Evolutionary conservation across 2,113 vertebrate species (phyloP).

Genomic region (Tretioscincus oriximinensis): DNA sequence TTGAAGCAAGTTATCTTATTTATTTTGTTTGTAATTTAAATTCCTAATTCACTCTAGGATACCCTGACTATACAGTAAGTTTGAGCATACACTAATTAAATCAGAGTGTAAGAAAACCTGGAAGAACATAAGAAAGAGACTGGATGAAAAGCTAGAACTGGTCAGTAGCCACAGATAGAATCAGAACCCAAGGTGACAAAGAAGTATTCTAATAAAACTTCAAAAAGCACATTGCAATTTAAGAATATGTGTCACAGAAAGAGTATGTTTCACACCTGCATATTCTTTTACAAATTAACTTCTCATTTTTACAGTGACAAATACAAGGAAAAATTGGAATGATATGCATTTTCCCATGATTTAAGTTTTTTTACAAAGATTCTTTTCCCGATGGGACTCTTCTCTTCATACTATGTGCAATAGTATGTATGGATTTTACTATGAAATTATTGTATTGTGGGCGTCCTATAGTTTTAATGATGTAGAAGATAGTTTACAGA

Average conservation of each 20-base stretch:
- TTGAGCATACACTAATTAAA: too few species aligned
- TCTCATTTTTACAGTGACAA: conserved; percentile 33
- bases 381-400: conserved; percentile 65
- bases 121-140: not conserved
- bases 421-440: conserved; percentile 73
- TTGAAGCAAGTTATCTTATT: too few species aligned
- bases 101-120: not conserved
- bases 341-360: conserved; percentile 62
- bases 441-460: conserved; percentile 74
- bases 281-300: conserved; percentile 17
- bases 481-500: conserved; percentile 76
- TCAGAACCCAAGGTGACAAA: not conserved
- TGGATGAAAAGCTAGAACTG: not conserved
- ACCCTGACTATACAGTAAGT: too few species aligned
- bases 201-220: not conserved
- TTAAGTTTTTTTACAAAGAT: conserved; percentile 65
- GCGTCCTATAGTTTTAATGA: conserved; percentile 68
- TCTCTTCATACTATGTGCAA: conserved; percentile 75
- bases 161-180: not conserved
- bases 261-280: conserved; percentile 5
- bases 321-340: conserved; percentile 49
- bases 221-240: not conserved
- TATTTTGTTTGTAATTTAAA: too few species aligned
- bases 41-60: too few species aligned
- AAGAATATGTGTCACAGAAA: conserved; percentile 36